These are phyloP conservation scores for Agrypnia vestita DNA, from an alignment of 1,140 invertebrate genomes.

Conservation along the genomic window DNA sequence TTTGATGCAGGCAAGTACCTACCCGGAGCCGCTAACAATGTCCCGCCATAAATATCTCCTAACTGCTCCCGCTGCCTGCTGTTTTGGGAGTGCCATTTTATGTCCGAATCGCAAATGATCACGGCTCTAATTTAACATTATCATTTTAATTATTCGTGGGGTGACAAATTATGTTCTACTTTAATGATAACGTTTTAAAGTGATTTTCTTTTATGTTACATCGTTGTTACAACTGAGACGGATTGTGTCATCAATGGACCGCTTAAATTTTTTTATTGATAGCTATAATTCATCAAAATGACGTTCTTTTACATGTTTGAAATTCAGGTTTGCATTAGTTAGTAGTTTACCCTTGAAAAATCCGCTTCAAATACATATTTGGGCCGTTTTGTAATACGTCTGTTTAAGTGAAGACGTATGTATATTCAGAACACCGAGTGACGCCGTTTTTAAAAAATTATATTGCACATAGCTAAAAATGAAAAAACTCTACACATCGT, in stretches of 20 bases:
- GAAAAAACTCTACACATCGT: too few species aligned
- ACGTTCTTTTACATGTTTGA: too few species aligned
- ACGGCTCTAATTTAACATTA: conserved; percentile 36
- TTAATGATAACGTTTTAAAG: conserved; percentile 2
- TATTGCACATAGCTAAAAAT: too few species aligned
- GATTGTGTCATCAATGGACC: neutral
- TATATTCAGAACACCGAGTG: too few species aligned
- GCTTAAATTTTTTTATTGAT: too few species aligned
- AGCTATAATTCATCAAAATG: too few species aligned
- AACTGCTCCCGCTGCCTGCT: conserved; percentile 25
- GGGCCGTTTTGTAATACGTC: too few species aligned
- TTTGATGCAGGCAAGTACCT: conserved; percentile 25
- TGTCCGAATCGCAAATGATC: conserved; percentile 40
- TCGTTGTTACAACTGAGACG: neutral
- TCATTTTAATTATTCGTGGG: conserved; percentile 43
- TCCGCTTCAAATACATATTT: too few species aligned
- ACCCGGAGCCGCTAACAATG: conserved; percentile 41
- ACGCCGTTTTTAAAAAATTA: too few species aligned
- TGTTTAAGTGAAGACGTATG: too few species aligned
- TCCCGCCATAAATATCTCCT: conserved; percentile 42
- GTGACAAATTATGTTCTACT: conserved; percentile 18
- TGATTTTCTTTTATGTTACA: neutral
- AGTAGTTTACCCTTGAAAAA: too few species aligned
- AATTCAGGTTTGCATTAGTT: too few species aligned
- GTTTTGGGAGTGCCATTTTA: conserved; percentile 30